Evolutionary conservation across 2,797 vertebrate species (phyloP).

Genomic region (Forpus xanthops): DNA sequence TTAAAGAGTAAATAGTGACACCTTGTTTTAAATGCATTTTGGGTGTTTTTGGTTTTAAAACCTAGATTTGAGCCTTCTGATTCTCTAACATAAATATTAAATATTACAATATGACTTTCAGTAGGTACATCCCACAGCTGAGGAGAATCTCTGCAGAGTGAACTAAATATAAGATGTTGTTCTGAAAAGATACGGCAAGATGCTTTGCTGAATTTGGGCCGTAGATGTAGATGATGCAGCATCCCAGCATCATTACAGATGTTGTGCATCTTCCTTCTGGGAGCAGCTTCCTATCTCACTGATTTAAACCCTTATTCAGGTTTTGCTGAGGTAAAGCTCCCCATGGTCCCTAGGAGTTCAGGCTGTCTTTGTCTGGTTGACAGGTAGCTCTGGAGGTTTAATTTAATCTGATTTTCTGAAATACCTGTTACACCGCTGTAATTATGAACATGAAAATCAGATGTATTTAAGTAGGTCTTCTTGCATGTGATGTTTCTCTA

Average conservation of each 20-base stretch:
- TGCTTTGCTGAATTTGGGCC: neutral
- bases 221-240: neutral
- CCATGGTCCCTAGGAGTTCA: neutral
- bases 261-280: neutral
- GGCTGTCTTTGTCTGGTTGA: neutral
- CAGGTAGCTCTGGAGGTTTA: neutral
- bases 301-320: neutral
- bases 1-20: conserved; percentile 29
- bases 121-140: neutral
- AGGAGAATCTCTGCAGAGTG: neutral
- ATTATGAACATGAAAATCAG: neutral
- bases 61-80: neutral
- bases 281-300: neutral
- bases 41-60: neutral
- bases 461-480: neutral
- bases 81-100: neutral
- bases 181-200: neutral
- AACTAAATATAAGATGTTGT: neutral
- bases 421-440: neutral
- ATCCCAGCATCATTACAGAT: neutral
- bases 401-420: neutral
- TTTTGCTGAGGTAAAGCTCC: neutral
- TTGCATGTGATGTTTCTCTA: neutral
- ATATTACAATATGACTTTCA: neutral
- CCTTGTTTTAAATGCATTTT: neutral